Percentiles rank a stretch among this genome's conserved stretches.
phyloP scores from a whole-genome alignment of 2,113 vertebrate species.

The Ochotona curzoniae region DNA sequence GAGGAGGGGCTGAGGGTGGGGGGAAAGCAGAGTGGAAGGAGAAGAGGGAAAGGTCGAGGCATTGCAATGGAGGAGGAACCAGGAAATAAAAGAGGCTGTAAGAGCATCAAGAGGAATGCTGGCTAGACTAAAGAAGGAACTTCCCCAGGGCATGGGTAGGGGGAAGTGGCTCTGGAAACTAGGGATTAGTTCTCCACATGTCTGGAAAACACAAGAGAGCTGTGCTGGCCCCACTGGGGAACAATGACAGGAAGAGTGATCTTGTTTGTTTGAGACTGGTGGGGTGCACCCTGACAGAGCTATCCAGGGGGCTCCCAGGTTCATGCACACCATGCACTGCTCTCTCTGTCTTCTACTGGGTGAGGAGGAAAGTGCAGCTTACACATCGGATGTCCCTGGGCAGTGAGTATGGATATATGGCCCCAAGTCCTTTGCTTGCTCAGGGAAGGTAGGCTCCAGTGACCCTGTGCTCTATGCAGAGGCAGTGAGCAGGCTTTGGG shows the following conservation, averaged over 20 bases:
- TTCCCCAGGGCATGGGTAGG: not conserved
- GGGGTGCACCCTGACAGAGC: not conserved
- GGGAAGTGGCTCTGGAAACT: not conserved
- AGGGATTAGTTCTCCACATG: not conserved
- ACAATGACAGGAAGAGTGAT: not conserved
- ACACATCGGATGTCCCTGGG: not conserved
- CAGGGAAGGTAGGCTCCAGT: too few species aligned
- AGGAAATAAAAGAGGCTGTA: not conserved
- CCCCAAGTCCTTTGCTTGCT: too few species aligned
- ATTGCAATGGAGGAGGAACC: not conserved
- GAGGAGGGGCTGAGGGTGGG: too few species aligned
- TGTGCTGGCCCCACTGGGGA: not conserved
- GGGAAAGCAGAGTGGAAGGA: not conserved
- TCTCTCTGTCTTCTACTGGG: not conserved
- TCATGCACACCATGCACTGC: rapidly evolving
- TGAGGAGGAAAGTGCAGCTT: not conserved
- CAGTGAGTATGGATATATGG: too few species aligned
- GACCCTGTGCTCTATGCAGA: too few species aligned
- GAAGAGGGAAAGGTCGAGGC: not conserved
- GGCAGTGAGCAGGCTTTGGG: not conserved
- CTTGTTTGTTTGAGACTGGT: not conserved
- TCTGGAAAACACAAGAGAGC: not conserved
- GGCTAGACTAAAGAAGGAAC: not conserved
- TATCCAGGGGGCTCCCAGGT: not conserved
- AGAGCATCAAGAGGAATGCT: not conserved